Conservation (phyloP, 2,888 invertebrate genomes). For the Platerodrilus igneus region DNA sequence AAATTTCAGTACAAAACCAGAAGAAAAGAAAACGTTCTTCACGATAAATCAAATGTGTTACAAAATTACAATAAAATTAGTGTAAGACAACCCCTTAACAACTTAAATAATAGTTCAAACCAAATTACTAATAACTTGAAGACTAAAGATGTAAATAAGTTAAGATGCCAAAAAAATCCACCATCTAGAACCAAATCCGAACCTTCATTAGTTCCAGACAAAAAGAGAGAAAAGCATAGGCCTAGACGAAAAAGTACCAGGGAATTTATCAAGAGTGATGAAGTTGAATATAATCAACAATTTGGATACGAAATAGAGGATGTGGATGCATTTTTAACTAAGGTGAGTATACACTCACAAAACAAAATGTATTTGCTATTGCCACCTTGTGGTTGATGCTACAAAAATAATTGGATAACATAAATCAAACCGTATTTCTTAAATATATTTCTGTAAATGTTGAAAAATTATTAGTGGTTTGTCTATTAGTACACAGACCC, state of each 20-base stretch:
- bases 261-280: slow-evolving; percentile 20
- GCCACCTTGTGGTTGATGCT: no score
- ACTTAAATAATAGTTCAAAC: slow-evolving; percentile 29
- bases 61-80: slow-evolving; percentile 13
- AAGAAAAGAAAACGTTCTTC: slow-evolving; percentile 32
- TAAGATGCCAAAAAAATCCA: slow-evolving; percentile 26
- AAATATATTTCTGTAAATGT: no score
- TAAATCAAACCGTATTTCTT: no score
- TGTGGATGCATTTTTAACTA: slow-evolving; percentile 71
- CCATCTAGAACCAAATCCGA: slow-evolving; percentile 51
- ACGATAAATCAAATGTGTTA: slow-evolving; percentile 9
- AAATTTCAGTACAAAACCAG: slow-evolving; percentile 46
- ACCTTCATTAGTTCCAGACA: slow-evolving; percentile 52
- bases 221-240: slow-evolving; percentile 48
- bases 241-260: slow-evolving; percentile 46
- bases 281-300: slow-evolving; percentile 39
- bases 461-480: no score
- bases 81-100: slow-evolving; percentile 26
- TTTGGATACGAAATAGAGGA: slow-evolving; percentile 80
- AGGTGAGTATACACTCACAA: no score
- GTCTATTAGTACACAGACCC: no score
- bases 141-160: slow-evolving; percentile 30
- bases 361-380: no score
- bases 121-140: slow-evolving; percentile 30
- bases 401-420: no score